phyloP scores from a whole-genome alignment of 2,113 vertebrate species.

The Peucedramus taeniatus region DNA sequence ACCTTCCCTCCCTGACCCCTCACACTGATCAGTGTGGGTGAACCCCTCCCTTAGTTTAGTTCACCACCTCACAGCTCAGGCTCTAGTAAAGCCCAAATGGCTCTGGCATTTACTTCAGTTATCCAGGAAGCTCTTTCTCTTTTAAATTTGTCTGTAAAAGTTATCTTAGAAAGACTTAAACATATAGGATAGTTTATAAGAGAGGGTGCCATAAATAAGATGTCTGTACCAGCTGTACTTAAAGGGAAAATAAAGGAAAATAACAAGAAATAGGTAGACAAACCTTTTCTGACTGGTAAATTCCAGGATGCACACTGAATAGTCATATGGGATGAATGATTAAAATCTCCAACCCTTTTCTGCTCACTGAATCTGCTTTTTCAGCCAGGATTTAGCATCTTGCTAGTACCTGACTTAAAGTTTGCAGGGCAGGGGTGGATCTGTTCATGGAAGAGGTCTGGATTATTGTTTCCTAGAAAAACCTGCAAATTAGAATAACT shows the following conservation, averaged over 20 bases:
- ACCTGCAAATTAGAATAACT: not conserved
- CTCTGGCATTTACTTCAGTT: not conserved
- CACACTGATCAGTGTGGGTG: accelerated
- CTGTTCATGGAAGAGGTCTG: not conserved
- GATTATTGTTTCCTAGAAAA: not conserved
- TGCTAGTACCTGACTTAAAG: not conserved
- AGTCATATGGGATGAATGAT: not conserved
- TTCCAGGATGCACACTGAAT: not conserved
- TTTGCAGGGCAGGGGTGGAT: not conserved
- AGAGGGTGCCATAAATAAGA: not conserved
- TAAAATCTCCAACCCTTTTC: not conserved
- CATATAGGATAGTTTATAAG: not conserved
- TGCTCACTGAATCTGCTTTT: not conserved
- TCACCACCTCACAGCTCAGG: not conserved
- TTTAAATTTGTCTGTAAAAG: not conserved
- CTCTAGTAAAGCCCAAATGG: not conserved
- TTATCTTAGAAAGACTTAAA: not conserved
- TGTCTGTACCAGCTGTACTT: not conserved
- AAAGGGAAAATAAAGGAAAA: too few species aligned
- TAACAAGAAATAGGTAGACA: not conserved
- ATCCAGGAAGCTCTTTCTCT: not conserved
- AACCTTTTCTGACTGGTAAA: not conserved
- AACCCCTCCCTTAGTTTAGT: not conserved
- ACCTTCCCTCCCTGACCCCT: not conserved
- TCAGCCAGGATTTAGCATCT: not conserved